Base-by-base conservation (phyloP, 2,797 vertebrate species). In the Distichodus sexfasciatus region DNA sequence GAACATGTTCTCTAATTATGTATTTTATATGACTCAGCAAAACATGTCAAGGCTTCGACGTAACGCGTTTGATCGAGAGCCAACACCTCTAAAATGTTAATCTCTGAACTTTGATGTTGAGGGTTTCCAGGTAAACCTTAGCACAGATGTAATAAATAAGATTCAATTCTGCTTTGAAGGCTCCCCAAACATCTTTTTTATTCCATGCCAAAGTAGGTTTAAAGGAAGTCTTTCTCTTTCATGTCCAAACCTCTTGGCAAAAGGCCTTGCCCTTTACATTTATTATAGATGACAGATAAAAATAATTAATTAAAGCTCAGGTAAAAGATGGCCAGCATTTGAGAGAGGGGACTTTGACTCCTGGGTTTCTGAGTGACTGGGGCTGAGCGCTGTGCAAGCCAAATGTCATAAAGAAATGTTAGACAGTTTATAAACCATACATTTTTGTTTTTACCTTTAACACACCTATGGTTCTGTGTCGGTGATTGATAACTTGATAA, bases 151-250 rank as follows among this genome's bases (percentile, higher is more conserved):
- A 86, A 85, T 89, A 84, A 87, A 88, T 87, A 89, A 82, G 84
- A 89, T 87, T 82, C 87, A 83, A 74, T 66, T 35, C 84, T 85
- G 81, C 87, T 90, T 90, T 90, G 86, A 90, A 87, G 86, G 77
- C 76, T 77, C 68, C 83, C 86, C 88, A 82, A 86, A 86, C 82
- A 86, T 76, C 87, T 88, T 89, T 87, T 84, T 71, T 71, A 47
- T 83, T 83, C 84, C 80, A 84, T 84, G 83, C 81, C 83, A 84
- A 84, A 82, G 88, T 81, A 83, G 82, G 82, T 85, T 85, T 81
- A 79, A 85, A 88, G 83, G 80, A 85, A 88, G 79, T 76, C 79
- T 82, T 78, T 21, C 41, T 67, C 87, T 89, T 90, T 89, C 85
- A 89, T 88, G 86, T 88, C 77, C 75, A 84, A 87, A 85, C 78